These are phyloP conservation scores for Rhadina sibilatrix DNA, from an alignment of 2,113 vertebrate genomes.

Conservation along the genomic window DNA sequence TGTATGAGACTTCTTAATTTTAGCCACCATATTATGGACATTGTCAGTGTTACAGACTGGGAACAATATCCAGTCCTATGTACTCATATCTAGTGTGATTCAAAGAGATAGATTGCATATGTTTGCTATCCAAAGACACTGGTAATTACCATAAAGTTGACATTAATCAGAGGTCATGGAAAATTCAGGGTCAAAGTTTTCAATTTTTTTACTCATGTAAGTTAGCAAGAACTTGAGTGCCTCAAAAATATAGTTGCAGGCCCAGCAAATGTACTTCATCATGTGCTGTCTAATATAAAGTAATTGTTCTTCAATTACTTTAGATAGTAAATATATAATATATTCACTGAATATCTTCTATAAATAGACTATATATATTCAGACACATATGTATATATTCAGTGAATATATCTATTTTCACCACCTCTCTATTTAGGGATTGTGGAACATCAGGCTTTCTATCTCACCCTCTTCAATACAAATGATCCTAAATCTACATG, in stretches of 20 bases:
- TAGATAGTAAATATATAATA: not conserved
- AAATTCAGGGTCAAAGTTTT: not conserved
- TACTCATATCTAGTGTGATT: not conserved
- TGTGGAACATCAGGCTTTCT: not conserved
- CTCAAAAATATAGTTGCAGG: not conserved
- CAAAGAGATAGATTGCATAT: not conserved
- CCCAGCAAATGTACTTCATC: not conserved
- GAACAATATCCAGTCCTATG: not conserved
- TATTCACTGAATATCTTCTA: not conserved
- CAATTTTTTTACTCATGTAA: not conserved
- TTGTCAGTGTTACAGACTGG: not conserved
- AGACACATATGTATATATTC: not conserved
- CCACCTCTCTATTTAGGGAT: not conserved
- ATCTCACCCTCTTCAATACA: not conserved
- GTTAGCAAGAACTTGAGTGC: not conserved
- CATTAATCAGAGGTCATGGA: not conserved
- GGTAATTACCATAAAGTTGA: not conserved
- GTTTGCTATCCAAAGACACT: not conserved
- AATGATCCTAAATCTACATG: not conserved
- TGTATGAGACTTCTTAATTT: not conserved
- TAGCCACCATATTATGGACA: not conserved
- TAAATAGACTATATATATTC: not conserved
- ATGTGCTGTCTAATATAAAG: not conserved
- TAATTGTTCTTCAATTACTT: not conserved
- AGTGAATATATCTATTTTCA: not conserved